Evolutionary conservation across 1,140 invertebrate genomes (phyloP), one percentile per base, ranked within the genome.

Genomic region (Drosophila ficusphila): DNA sequence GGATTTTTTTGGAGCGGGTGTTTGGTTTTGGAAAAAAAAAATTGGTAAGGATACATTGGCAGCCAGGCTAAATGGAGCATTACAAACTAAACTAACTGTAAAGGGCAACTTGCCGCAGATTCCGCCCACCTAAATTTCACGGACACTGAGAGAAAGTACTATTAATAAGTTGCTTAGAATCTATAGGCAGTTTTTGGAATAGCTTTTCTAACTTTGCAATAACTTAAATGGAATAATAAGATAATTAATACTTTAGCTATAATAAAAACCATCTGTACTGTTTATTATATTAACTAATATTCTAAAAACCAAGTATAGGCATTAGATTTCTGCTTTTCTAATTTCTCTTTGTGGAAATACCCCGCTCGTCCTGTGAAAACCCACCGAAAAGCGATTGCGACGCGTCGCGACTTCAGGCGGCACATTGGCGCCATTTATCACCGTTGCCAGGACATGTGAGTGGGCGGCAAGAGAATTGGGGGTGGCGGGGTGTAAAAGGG

Each of bases 401-500:
- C 65, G 76, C 86, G 86, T 72, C 85, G 70, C 78, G 78, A 79
- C 83, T 83, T 44, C 57, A 76, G 74, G 78, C 89, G 89, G 75
- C 89, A 86, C 75, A 83, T 82, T 90, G 89, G 89, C 89, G 89
- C 89, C 89, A 90, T 89, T 90, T 89, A 90, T 90, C 85, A 89
- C 89, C 89, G 89, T 83, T 89, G 62, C 83, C 74, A 67, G 74
- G 70, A 78, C 71, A 74, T 69, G 70, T 85, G 81, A 41, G 57
- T 65, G 48, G 27, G 71, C 19, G 69, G 33, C 31, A 9, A n/a
- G n/a, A n/a, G n/a, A n/a, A n/a, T n/a, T n/a, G n/a, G n/a, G 42
- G 21, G 64, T 31, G 65, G 29, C 31, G 9, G 14, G 5, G 46
- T 33, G 38, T 42, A 31, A 33, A 46, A 27, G 11, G 25, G 33